phyloP scores from a whole-genome alignment of 2,113 vertebrate genomes.

The Hypocryptadius cinnamomeus region DNA sequence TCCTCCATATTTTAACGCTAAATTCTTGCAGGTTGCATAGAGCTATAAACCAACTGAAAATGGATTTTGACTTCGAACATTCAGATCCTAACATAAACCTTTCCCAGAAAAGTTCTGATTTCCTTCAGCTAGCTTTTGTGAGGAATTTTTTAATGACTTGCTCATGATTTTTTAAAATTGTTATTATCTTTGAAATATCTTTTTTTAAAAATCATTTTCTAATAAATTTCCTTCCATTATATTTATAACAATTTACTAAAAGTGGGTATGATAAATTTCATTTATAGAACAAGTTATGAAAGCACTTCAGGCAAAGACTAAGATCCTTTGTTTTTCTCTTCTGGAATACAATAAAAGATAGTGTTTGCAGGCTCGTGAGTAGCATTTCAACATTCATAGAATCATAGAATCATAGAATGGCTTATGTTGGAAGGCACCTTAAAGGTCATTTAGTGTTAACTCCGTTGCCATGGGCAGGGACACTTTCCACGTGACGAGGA shows the following conservation, averaged over 20 bases:
- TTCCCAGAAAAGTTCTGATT: background rate
- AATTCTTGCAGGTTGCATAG: background rate
- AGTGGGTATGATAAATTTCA: background rate
- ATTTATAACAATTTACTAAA: background rate
- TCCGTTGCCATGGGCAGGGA: background rate
- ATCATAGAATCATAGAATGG: background rate
- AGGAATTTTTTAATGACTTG: background rate
- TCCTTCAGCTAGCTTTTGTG: background rate
- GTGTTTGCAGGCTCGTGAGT: fast-evolving
- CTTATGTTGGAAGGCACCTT: background rate
- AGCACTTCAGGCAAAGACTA: background rate
- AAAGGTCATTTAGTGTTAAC: background rate
- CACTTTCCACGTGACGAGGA: background rate
- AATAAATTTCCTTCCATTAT: background rate
- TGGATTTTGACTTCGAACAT: background rate
- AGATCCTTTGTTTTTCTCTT: background rate
- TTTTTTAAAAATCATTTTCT: background rate
- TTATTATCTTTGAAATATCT: background rate
- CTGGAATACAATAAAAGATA: background rate
- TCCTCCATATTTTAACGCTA: background rate
- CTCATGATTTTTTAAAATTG: background rate
- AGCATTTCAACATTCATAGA: background rate
- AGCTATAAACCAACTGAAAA: background rate
- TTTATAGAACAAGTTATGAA: background rate
- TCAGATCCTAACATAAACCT: background rate